phyloP scores from a whole-genome alignment of 2,113 vertebrate species.

The Cyanistes caeruleus region DNA sequence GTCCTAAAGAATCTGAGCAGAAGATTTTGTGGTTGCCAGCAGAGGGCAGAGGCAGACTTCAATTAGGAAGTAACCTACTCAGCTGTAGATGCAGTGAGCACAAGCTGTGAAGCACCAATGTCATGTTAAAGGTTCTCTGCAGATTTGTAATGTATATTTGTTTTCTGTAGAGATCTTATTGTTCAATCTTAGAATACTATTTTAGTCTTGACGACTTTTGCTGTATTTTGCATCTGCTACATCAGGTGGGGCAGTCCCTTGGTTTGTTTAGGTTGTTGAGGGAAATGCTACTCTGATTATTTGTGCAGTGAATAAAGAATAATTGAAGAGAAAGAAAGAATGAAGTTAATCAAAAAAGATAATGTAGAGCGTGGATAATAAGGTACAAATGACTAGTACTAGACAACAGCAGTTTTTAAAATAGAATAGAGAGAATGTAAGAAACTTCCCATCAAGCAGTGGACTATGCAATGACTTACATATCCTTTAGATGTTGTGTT shows the following conservation, averaged over 20 bases:
- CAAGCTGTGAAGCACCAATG: background rate
- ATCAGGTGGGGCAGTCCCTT: background rate
- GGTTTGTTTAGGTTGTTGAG: background rate
- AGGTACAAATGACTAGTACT: background rate
- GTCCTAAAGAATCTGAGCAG: background rate
- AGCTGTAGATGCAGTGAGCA: background rate
- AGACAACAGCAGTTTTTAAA: rapidly evolving
- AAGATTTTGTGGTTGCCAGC: background rate
- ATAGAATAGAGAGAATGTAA: background rate
- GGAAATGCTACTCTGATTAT: background rate
- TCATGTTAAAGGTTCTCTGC: background rate
- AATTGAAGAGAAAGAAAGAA: background rate
- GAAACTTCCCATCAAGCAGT: background rate
- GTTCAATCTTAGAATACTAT: background rate
- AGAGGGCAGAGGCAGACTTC: slow-evolving; percentile 48
- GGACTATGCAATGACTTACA: background rate
- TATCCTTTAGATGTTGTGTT: background rate
- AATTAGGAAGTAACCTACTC: background rate
- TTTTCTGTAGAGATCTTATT: background rate
- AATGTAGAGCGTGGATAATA: background rate
- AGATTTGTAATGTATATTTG: background rate
- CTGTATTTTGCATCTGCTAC: background rate
- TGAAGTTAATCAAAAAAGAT: background rate
- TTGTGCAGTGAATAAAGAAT: background rate
- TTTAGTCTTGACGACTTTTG: background rate